Conservation (phyloP, 2,888 invertebrate genomes). For the Chaitophorus viminalis region DNA sequence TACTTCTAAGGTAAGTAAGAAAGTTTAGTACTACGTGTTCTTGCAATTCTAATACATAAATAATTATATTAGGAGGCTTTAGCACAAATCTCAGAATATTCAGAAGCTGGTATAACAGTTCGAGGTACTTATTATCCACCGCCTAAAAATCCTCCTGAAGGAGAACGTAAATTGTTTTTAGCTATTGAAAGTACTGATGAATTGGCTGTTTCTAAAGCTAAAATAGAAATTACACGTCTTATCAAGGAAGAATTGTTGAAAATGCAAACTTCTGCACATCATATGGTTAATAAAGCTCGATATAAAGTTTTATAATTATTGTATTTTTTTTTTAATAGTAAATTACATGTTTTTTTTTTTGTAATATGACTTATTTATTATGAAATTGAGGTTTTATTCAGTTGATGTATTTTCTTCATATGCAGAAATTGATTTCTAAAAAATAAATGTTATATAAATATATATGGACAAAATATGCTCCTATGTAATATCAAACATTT, state of each 20-base stretch:
- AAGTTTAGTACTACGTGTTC: background rate
- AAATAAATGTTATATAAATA: background rate
- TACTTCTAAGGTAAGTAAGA: conserved; percentile 81
- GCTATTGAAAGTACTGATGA: conserved; percentile 99
- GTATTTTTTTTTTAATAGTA: conserved; percentile 28
- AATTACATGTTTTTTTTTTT: conserved; percentile 28
- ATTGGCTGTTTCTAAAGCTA: conserved; percentile 93
- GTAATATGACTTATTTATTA: conserved; percentile 21
- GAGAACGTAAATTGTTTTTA: conserved; percentile 94
- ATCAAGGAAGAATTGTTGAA: conserved; percentile 98
- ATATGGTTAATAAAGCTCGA: conserved; percentile 76
- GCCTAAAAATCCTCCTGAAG: conserved; percentile 89
- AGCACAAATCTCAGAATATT: conserved; percentile 97
- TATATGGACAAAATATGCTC: background rate
- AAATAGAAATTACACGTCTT: conserved; percentile 95
- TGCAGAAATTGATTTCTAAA: conserved; percentile 43
- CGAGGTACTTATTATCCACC: conserved; percentile 94
- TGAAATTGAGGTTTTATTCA: background rate
- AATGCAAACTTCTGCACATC: conserved; percentile 85
- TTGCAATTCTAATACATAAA: conserved; percentile 9
- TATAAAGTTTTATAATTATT: conserved; percentile 65
- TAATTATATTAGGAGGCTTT: conserved; percentile 82
- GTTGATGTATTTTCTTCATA: conserved; percentile 30
- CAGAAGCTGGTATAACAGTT: conserved; percentile 98
- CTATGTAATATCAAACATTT: background rate